Conservation (phyloP, 2,113 vertebrate species). For the Apteryx owenii region DNA sequence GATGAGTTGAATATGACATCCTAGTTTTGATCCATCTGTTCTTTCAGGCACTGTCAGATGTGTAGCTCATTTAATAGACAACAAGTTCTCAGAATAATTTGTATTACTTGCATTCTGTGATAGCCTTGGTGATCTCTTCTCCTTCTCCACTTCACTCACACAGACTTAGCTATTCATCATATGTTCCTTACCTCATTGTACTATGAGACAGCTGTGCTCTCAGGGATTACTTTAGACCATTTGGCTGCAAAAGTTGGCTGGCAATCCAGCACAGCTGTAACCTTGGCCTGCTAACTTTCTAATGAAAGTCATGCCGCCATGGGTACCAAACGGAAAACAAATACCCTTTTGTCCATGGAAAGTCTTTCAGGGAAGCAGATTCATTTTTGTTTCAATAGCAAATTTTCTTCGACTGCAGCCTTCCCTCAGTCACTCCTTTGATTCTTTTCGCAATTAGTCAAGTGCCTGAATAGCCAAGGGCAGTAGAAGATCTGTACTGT, state of each 20-base stretch:
- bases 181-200: not conserved
- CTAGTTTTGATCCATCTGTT: constrained; percentile 16
- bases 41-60: not conserved
- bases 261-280: constrained; percentile 45
- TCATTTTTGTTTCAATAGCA: constrained; percentile 50
- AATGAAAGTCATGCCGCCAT: constrained; percentile 48
- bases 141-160: not conserved
- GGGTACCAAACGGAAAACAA: constrained; percentile 47
- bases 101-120: constrained; percentile 8
- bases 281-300: constrained; percentile 2
- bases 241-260: constrained; percentile 50
- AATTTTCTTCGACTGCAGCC: constrained; percentile 18
- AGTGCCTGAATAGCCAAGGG: not conserved
- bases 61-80: constrained; percentile 1
- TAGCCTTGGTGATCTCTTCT: not conserved
- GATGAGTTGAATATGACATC: not conserved
- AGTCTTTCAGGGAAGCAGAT: constrained; percentile 1
- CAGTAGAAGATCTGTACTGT: not conserved
- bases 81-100: constrained; percentile 11
- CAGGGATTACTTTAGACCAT: not conserved
- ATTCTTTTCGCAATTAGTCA: constrained; percentile 8
- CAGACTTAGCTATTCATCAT: not conserved
- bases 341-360: constrained; percentile 31
- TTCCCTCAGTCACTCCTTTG: not conserved
- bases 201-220: constrained; percentile 34